Base-by-base conservation (phyloP, 2,888 invertebrate species). In the Eristalis arbustorum region DNA sequence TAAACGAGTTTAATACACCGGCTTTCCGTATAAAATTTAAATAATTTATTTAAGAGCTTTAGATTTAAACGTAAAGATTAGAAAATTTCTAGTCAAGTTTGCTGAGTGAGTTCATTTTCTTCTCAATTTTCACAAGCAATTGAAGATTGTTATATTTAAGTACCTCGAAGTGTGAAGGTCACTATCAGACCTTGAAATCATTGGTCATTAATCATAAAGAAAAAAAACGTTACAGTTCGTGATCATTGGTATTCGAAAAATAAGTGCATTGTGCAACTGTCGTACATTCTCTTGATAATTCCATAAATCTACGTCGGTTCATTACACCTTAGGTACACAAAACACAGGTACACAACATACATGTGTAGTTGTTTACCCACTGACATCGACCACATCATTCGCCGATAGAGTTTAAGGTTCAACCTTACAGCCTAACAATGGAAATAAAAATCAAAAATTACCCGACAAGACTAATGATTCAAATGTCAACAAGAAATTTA, bases 1-100 rank as follows among this genome's bases (percentile, higher is more conserved):
- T 62, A 25, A 40, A 18, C 37, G 59, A 62, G 61, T 37, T 49
- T 62, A 68, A 68, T 13, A 31, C 23, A 61, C 62, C 37, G 56
- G 69, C 49, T 63, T 61, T 63, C 37, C 28, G 77, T 22, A 77
- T 77, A 40, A 14, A 34, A 76, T 69, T 76, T 56, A 28, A 69
- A 56, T 76, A 76, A 63, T 63, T 62, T 68, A 18, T 14, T 0
- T 14, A 23, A 28, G 40, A 18, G 25, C n/a, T 37, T 37, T 40
- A 25, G 37, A 37, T 40, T 10, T 11, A 28, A 71, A 28, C n/a
- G 61, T 25, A 61, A 25, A 18, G 40, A 59, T 69, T 61, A 61
- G 10, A 61, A n/a, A 49, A 49, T 49, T 49, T 49, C 49, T 49
- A 1, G 37, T 13, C 13, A 8, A 37, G 37, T 13, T 13, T 13